phyloP scores from a whole-genome alignment of 2,888 invertebrate genomes.

The Microctonus aethiopoides region DNA sequence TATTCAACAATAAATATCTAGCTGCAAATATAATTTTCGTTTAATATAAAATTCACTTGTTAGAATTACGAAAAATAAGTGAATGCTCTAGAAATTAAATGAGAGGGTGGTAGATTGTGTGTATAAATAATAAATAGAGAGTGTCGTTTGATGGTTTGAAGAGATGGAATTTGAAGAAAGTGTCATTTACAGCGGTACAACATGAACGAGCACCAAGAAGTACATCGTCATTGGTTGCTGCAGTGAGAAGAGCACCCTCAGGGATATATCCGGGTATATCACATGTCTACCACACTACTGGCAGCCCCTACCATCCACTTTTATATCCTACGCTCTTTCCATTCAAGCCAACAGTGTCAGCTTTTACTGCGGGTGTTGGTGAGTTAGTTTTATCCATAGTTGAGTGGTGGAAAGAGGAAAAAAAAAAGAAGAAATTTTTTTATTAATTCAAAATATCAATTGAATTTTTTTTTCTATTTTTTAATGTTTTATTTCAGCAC shows the following conservation, averaged over 20 bases:
- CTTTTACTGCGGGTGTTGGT: conserved; percentile 57
- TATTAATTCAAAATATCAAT: conserved; percentile 1
- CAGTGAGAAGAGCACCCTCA: conserved; percentile 68
- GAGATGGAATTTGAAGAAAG: conserved; percentile 44
- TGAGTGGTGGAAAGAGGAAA: too few species aligned
- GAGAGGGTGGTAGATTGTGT: conserved; percentile 22
- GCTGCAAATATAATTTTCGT: too few species aligned
- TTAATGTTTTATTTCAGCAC: conserved; percentile 47
- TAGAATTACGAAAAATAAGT: too few species aligned
- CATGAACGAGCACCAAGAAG: conserved; percentile 87
- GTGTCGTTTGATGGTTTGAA: not conserved
- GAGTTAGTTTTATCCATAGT: conserved; percentile 44
- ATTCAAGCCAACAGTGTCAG: conserved; percentile 59
- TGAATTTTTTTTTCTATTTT: not conserved
- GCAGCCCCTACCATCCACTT: conserved; percentile 63
- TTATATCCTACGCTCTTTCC: conserved; percentile 62
- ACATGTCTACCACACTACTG: conserved; percentile 58
- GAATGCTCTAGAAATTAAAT: too few species aligned
- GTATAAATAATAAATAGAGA: too few species aligned
- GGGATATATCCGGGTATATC: conserved; percentile 63
- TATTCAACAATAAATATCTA: not conserved
- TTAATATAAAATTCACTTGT: too few species aligned
- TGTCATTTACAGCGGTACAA: conserved; percentile 80
- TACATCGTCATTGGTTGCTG: conserved; percentile 58
- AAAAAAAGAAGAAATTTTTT: not conserved